These are phyloP conservation scores for Spilosoma lubricipeda DNA, from an alignment of 2,888 invertebrate species.

Conservation along the genomic window DNA sequence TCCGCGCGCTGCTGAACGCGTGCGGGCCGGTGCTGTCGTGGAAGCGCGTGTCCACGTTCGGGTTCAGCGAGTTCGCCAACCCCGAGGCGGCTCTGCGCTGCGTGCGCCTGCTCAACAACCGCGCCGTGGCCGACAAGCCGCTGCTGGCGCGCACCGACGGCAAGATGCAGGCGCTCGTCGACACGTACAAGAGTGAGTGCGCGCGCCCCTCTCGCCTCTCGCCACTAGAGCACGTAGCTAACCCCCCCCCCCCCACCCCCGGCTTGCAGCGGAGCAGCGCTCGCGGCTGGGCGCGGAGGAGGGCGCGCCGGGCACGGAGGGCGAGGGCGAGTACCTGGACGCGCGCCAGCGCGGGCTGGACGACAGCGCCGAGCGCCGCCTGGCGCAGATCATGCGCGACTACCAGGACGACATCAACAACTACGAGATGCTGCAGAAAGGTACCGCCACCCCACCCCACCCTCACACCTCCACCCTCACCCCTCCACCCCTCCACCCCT, in stretches of 20 bases:
- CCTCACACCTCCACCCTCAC: too few relatives aligned
- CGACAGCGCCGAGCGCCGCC: slow-evolving; percentile 90
- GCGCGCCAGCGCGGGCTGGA: slow-evolving; percentile 91
- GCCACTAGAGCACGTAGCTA: too few relatives aligned
- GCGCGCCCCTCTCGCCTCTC: too few relatives aligned
- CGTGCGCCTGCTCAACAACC: slow-evolving; percentile 96
- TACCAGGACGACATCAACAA: slow-evolving; percentile 92
- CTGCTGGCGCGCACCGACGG: slow-evolving; percentile 98
- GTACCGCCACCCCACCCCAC: slow-evolving; percentile 55
- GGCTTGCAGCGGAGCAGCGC: slow-evolving; percentile 67
- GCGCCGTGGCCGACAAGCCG: slow-evolving; percentile 96
- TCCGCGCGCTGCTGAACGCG: slow-evolving; percentile 95
- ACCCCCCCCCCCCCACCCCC: too few relatives aligned
- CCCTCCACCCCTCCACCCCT: too few relatives aligned
- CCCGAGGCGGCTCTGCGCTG: slow-evolving; percentile 98
- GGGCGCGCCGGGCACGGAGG: slow-evolving; percentile 78
- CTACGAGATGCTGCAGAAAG: slow-evolving; percentile 88
- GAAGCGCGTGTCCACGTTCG: slow-evolving; percentile 99
- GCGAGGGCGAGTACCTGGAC: slow-evolving; percentile 91
- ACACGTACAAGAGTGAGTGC: slow-evolving; percentile 94
- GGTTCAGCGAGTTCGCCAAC: slow-evolving; percentile 97
- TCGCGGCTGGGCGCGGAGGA: slow-evolving; percentile 67
- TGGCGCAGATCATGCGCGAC: slow-evolving; percentile 93
- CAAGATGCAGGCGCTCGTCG: slow-evolving; percentile 97
- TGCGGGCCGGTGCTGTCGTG: slow-evolving; percentile 98